Base-by-base conservation (phyloP, 2,797 vertebrate genomes). In the Periophthalmus magnuspinnatus region DNA sequence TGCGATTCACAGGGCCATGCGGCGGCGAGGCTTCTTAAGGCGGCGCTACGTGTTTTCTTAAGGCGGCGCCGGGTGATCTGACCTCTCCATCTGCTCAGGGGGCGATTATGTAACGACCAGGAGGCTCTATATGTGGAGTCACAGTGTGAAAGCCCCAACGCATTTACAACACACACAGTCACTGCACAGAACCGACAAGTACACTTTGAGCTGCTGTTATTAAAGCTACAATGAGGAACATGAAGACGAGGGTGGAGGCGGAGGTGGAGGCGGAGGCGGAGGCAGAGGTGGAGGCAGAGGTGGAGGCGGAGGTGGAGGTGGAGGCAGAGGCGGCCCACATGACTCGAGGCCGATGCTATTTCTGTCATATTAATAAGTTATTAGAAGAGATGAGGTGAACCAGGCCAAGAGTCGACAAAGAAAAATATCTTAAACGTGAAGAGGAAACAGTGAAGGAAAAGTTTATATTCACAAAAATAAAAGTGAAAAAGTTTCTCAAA, bases 71-170 rank as follows among this genome's bases (percentile, higher is more conserved):
- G 74, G 81, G 84, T 80, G 88, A 85, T 81, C 83, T 80, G 80
- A 87, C 83, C 82, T 88, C 82, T 66, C 73, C 85, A 72, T 81
- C 86, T 85, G 86, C 86, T 86, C 61, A 84, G 79, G 71, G 74
- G 83, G 22, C 28, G 19, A n/a, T 91, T 88, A 86, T 67, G 83
- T 82, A 88, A 90, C 72, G 84, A 70, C 56, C 76, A 79, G 60
- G 52, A 17, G 76, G 69, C 61, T 56, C 79, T 84, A 77, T 75
- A 80, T 84, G 78, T 84, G 78, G 81, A 85, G 75, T 77, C 73
- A 19, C 57, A 76, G 60, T 55, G 58, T 13, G 11, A 57, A 70
- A 78, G 78, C 75, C 68, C 76, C 62, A 9, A 38, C 9, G 1
- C 58, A 11, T 21, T 61, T 13, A 24, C 10, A 21, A 61, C 59